Percentiles rank a stretch among this genome's conserved stretches.
Conservation (phyloP, 2,888 invertebrate species). For the Cactoblastis cactorum region DNA sequence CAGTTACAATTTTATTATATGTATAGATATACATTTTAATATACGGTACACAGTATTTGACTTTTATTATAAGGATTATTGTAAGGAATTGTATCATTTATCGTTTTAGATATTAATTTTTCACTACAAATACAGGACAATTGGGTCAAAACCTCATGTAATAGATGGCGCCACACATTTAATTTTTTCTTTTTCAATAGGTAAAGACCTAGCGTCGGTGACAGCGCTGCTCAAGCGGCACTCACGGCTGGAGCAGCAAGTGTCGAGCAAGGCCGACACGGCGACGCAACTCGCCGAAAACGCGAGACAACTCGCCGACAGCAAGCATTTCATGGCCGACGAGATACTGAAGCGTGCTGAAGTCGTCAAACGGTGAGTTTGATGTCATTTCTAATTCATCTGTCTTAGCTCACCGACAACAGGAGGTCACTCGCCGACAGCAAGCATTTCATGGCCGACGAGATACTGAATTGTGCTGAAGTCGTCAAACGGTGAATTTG, state of each 20-base stretch:
- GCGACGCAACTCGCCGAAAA: constrained; percentile 89
- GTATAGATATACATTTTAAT: too few species aligned
- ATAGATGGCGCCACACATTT: too few species aligned
- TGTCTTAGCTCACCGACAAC: constrained; percentile 87
- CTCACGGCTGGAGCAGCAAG: constrained; percentile 91
- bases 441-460: constrained; percentile 93
- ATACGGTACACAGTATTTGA: too few species aligned
- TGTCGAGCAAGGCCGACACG: constrained; percentile 89
- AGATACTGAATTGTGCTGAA: constrained; percentile 86
- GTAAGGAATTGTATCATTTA: too few species aligned
- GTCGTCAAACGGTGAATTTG: constrained; percentile 45
- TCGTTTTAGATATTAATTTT: too few species aligned
- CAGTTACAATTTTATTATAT: too few species aligned
- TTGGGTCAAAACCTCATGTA: too few species aligned
- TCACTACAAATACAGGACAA: too few species aligned
- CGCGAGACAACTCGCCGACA: constrained; percentile 87
- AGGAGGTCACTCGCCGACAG: constrained; percentile 88
- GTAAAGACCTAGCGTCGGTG: constrained; percentile 93
- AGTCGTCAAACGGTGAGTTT: constrained; percentile 45
- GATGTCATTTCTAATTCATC: too few species aligned
- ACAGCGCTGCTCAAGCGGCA: constrained; percentile 90
- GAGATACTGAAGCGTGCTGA: constrained; percentile 88
- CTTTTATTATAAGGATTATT: too few species aligned
- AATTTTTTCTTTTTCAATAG: constrained; percentile 66
- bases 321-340: constrained; percentile 92